Evolutionary conservation across 2,888 invertebrate species (phyloP).

Genomic region (Drepana falcataria): DNA sequence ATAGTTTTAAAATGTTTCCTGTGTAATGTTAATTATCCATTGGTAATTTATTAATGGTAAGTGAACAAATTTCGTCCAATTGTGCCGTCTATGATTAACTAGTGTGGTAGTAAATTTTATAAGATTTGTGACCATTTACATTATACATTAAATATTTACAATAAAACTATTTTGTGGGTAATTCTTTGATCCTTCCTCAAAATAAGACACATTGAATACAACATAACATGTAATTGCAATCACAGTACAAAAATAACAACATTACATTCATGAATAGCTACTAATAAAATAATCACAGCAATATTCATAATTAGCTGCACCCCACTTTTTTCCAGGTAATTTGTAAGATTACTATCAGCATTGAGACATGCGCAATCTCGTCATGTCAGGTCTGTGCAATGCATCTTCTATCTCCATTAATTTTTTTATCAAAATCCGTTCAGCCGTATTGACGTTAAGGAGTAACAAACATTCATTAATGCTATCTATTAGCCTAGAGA

Average conservation of each 20-base stretch:
- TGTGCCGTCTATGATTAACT: background rate
- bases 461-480: no score
- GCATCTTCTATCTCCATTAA: no score
- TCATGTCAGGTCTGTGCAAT: no score
- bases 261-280: background rate
- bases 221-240: background rate
- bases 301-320: no score
- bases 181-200: background rate
- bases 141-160: background rate
- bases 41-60: background rate
- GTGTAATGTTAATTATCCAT: no score
- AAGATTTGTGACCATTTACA: background rate
- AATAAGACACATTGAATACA: background rate
- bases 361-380: no score
- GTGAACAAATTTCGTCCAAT: background rate
- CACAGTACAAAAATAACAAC: constrained; percentile 11
- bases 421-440: no score
- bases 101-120: background rate
- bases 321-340: no score
- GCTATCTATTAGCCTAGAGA: no score
- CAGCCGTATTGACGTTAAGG: no score
- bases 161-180: background rate
- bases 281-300: no score
- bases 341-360: no score
- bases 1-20: background rate